These are phyloP conservation scores for Anser brachyrhynchus DNA, from an alignment of 2,113 vertebrate genomes.

Conservation along the genomic window DNA sequence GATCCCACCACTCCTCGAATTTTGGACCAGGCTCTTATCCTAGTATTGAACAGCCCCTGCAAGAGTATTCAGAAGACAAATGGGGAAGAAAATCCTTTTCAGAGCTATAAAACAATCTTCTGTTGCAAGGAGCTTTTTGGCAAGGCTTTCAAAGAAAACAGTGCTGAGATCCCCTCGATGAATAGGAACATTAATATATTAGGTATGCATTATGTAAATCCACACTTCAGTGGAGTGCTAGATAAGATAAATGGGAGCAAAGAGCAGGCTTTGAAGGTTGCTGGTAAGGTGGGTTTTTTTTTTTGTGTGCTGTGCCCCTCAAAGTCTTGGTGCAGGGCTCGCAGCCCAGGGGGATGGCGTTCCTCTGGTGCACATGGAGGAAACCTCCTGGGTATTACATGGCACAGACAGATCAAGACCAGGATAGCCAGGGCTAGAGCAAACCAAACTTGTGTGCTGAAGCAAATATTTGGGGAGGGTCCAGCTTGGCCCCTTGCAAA, in stretches of 20 bases:
- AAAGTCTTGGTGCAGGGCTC: not conserved
- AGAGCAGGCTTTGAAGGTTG: constrained; percentile 21
- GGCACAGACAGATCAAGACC: not conserved
- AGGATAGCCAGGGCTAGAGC: accelerated
- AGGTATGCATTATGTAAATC: constrained; percentile 43
- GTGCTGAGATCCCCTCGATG: not conserved
- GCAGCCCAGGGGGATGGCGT: accelerated
- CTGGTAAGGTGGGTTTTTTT: not conserved
- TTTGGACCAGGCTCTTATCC: not conserved
- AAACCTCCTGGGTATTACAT: not conserved
- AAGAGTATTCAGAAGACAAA: not conserved
- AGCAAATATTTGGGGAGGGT: constrained; percentile 30
- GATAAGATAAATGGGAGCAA: constrained; percentile 55
- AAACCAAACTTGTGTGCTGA: not conserved
- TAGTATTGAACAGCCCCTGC: not conserved
- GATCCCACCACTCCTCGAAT: not conserved
- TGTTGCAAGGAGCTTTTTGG: constrained; percentile 23
- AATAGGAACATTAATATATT: constrained; percentile 19
- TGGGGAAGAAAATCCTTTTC: not conserved
- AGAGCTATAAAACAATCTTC: constrained; percentile 6
- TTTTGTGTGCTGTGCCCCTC: not conserved
- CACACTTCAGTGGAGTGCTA: not conserved
- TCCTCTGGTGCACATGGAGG: not conserved
- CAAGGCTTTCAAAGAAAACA: constrained; percentile 10
- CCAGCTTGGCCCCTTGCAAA: not conserved